phyloP scores from a whole-genome alignment of 2,797 vertebrate species.

The Erpetoichthys calabaricus region DNA sequence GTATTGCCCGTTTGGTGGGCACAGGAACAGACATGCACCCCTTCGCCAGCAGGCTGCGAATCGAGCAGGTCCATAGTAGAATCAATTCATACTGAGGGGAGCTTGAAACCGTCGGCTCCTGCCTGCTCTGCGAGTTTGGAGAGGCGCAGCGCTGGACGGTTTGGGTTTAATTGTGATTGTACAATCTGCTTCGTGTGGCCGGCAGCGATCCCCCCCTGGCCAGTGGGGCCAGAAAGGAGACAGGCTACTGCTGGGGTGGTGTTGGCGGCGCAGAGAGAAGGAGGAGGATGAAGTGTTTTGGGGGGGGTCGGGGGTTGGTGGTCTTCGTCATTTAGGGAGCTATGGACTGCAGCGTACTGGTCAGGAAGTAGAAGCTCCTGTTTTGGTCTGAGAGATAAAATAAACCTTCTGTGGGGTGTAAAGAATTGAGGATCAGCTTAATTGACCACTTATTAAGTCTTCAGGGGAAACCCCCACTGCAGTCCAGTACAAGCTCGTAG shows the following conservation, averaged over 20 bases:
- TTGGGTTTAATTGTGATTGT: constrained; percentile 44
- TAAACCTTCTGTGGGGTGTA: no score
- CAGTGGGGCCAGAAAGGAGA: constrained; percentile 5
- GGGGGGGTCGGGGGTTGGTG: no score
- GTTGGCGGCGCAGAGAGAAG: neutral
- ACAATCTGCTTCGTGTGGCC: constrained; percentile 47
- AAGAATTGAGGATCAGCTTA: no score
- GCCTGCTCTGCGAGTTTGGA: constrained; percentile 46
- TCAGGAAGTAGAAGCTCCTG: no score
- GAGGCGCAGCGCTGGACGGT: constrained; percentile 47
- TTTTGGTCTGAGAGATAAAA: no score
- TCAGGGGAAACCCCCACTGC: no score
- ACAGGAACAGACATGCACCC: constrained; percentile 4
- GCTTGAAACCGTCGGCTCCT: constrained; percentile 61
- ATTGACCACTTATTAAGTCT: no score
- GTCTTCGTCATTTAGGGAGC: no score
- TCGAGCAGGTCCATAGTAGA: constrained; percentile 64
- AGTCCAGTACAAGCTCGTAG: no score
- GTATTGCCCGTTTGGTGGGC: no score
- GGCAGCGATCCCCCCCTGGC: constrained; percentile 2
- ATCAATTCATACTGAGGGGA: constrained; percentile 70
- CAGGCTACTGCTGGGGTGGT: neutral
- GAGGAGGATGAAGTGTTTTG: no score
- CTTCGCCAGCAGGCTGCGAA: constrained; percentile 29
- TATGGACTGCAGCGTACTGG: no score